phyloP scores from a whole-genome alignment of 2,113 vertebrate species.

The Poecile atricapillus region DNA sequence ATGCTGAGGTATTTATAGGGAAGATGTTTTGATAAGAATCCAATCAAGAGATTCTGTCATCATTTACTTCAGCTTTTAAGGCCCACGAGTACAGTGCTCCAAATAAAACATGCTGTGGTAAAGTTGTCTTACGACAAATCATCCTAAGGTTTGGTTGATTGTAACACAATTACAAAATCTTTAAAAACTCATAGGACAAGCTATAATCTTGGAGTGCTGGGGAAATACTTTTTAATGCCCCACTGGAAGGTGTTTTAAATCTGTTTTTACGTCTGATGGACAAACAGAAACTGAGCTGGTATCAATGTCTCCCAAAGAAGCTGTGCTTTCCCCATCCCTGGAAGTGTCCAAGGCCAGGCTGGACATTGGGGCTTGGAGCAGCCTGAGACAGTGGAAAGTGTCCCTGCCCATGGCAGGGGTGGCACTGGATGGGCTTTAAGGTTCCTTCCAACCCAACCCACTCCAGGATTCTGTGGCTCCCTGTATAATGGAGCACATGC shows the following conservation, averaged over 20 bases:
- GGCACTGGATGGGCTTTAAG: neutral
- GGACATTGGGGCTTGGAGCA: neutral
- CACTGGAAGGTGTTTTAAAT: neutral
- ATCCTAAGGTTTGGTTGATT: neutral
- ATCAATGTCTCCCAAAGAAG: too few species aligned
- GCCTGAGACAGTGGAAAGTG: neutral
- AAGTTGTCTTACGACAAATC: neutral
- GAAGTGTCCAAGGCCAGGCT: neutral
- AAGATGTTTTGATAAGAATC: neutral
- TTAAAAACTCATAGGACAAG: neutral
- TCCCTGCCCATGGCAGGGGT: neutral
- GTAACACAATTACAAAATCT: neutral
- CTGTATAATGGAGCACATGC: neutral
- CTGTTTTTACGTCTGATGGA: neutral
- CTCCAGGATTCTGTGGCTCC: neutral
- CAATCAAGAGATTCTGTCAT: neutral
- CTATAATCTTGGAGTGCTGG: neutral
- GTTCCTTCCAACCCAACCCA: neutral
- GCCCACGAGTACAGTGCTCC: neutral
- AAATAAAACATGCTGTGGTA: conserved; percentile 14
- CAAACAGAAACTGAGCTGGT: neutral
- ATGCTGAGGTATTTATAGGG: neutral
- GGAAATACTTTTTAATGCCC: neutral
- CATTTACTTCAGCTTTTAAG: neutral
- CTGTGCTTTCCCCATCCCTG: neutral